Base-by-base conservation (phyloP, 2,113 vertebrate genomes). In the Strigops habroptila region DNA sequence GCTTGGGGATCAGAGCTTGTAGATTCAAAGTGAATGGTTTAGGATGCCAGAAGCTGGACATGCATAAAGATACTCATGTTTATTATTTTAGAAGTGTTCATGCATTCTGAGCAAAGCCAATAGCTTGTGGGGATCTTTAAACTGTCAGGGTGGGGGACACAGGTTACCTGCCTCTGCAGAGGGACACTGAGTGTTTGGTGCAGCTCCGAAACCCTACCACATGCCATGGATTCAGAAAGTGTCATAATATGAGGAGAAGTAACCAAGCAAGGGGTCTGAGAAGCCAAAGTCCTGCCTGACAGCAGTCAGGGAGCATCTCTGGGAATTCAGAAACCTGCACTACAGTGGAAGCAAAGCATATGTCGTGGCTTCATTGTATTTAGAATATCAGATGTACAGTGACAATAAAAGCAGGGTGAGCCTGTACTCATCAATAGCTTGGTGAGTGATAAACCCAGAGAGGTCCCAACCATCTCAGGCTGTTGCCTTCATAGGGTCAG, bases 121-220 rank as follows among this genome's bases (percentile, higher is more conserved):
- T 33, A 55, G 17, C 33, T 43, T 71, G 46, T 33, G 30, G 13
- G 7, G 25, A 23, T 51, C 37, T 84, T 81, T 71, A 43, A 71
- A 67, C 7, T 8, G 16, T 22, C 41, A 57, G 13, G 14, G 33
- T 31, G 6, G 30, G 6, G 10, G 10, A 21, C 10, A 37, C 3
- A 49, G 16, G 33, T 31, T 41, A 33, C 21, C 21, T 63, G 33
- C 30, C 15, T 41, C 59, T 51, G 52, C 14, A 19, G n/a, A 57
- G 53, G 24, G 2, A 44, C 1, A 1, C 12, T 1, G 10, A 24
- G 49, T 23, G 10, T 52, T 67, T 1, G 1, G 12, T 25, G 35
- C 35, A 48, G 35, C 39, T 30, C 73, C 70, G 62, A 80, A 75
- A 39, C 25, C 22, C 52, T 62, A 10, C 21, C 7, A 25, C 0